Percentiles rank a stretch among this genome's conserved stretches.
These are phyloP conservation scores for Anorthoa munda DNA, from an alignment of 2,888 invertebrate genomes.

Conservation along the genomic window DNA sequence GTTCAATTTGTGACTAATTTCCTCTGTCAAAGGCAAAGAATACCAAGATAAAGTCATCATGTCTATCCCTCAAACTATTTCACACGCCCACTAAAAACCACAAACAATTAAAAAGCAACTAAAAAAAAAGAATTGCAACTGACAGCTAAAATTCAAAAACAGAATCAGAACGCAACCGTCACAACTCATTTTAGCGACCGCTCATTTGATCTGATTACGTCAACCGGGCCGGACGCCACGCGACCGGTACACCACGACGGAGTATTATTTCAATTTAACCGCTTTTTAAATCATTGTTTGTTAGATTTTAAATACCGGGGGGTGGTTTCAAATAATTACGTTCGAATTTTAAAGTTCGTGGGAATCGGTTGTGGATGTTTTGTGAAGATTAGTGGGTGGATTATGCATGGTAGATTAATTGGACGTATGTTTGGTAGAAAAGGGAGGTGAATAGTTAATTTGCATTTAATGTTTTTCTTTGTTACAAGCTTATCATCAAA, in stretches of 20 bases:
- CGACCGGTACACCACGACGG: slow-evolving; percentile 51
- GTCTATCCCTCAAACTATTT: neutral
- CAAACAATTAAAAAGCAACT: neutral
- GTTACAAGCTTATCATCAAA: neutral
- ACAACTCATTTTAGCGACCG: slow-evolving; percentile 48
- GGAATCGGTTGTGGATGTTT: slow-evolving; percentile 50
- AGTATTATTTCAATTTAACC: slow-evolving; percentile 73
- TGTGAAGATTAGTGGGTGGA: slow-evolving; percentile 38
- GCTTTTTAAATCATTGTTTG: slow-evolving; percentile 77
- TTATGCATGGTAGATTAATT: slow-evolving; percentile 45
- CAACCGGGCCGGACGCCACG: slow-evolving; percentile 50
- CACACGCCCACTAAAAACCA: neutral
- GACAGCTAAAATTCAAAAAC: slow-evolving; percentile 64
- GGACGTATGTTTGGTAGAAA: slow-evolving; percentile 12
- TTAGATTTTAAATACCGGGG: slow-evolving; percentile 73
- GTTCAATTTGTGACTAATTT: neutral
- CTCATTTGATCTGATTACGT: slow-evolving; percentile 67
- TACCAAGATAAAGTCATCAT: neutral
- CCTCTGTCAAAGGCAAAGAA: neutral
- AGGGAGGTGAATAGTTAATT: neutral
- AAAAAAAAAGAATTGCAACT: slow-evolving; percentile 50
- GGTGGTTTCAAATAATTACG: slow-evolving; percentile 64
- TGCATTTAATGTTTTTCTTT: neutral
- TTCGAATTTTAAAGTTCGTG: slow-evolving; percentile 60
- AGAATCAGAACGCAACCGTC: slow-evolving; percentile 62